Evolutionary conservation across 2,797 vertebrate species (phyloP), one percentile per base, ranked within the genome.

Genomic region (Scolopax bukidnonensis): DNA sequence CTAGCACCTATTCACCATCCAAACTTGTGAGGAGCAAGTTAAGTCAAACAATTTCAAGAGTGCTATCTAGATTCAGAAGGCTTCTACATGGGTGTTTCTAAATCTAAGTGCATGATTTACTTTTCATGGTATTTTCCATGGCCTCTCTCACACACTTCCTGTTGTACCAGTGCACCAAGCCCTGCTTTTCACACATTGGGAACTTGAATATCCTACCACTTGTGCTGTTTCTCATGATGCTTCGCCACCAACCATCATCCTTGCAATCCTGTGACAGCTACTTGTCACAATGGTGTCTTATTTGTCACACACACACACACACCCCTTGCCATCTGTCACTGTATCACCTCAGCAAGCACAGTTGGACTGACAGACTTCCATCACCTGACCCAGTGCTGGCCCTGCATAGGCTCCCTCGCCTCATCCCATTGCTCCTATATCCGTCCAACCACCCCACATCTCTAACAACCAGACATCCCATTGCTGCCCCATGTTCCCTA

Each of bases 281-380:
- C 24, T n/a, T 24, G 25, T 25, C 43, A 33, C 32, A 32, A 15
- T 0, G 0, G 10, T 10, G 28, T n/a, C 69, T 25, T 20, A 3
- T 17, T 33, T 17, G 28, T 61, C 36, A 54, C 0, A 0, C 43
- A 30, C 32, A 15, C 11, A 57, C 36, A 36, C 36, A 36, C 36
- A 36, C 36, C 36, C 6, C 16, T 16, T 7, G 1, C 4, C 2
- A 0, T 32, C 13, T 47, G 60, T 33, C 4, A 8, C 6, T 30
- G 16, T 48, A 36, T 30, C 30, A 23, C 77, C 40, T n/a, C 77
- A 60, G 21, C 0, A 63, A 27, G 40, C 23, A 11, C 9, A 41
- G 50, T 3, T 47, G 4, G 4, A 45, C 33, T 8, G 12, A 69
- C 4, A 18, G 38, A 48, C 4, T 30, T 54, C 6, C 13, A 78